These are phyloP conservation scores for Cyphomyrmex costatus DNA, from an alignment of 1,140 invertebrate genomes.

Conservation along the genomic window DNA sequence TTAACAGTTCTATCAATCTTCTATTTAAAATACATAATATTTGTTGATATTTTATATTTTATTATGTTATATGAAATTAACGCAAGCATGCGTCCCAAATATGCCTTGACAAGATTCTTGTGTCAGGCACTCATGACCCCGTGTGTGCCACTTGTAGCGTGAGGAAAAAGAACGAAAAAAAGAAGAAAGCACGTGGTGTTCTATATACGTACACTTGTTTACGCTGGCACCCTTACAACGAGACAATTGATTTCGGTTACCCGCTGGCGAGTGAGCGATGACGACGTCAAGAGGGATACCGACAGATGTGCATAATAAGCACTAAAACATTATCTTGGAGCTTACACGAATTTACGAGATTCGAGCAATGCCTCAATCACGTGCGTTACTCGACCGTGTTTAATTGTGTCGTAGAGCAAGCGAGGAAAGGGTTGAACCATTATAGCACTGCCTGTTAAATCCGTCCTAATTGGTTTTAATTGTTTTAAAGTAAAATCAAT, in stretches of 20 bases:
- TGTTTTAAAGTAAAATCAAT: not conserved
- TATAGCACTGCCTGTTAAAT: not conserved
- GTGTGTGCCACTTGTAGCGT: not conserved
- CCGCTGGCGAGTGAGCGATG: conserved; percentile 6
- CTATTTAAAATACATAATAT: no score
- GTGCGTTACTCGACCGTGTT: not conserved
- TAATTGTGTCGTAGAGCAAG: not conserved
- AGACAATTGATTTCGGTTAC: conserved; percentile 69
- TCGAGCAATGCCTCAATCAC: conserved; percentile 17
- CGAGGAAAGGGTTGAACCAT: not conserved
- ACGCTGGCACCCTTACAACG: conserved; percentile 64
- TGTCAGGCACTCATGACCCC: not conserved
- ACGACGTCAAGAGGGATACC: conserved; percentile 39
- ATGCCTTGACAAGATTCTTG: not conserved
- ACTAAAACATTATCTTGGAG: conserved; percentile 30
- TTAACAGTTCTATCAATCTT: no score
- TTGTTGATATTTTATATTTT: no score
- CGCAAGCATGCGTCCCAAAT: not conserved
- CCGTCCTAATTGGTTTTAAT: no score
- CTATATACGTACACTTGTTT: conserved; percentile 39
- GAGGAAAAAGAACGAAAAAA: not conserved
- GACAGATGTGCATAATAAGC: conserved; percentile 40
- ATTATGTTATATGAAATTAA: not conserved
- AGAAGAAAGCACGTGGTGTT: conserved; percentile 10
- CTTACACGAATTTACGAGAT: conserved; percentile 26